Base-by-base conservation (phyloP, 2,888 invertebrate species). In the Scelioninae gen. 2 region DNA sequence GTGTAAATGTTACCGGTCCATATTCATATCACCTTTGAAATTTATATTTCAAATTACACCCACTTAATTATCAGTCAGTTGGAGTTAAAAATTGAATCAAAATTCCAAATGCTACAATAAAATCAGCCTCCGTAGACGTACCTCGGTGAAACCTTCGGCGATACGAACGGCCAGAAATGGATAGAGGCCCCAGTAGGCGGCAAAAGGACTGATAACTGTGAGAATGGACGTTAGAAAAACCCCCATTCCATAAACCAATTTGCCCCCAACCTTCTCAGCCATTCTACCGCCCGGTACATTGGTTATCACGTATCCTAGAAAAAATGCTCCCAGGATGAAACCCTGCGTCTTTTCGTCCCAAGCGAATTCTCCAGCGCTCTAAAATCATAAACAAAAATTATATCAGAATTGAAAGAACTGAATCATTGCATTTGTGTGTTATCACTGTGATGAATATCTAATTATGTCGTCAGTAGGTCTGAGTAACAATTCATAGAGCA, bases 191-290 rank as follows among this genome's bases (percentile, higher is more conserved):
- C 87, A 87, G 60, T 87, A 85, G 0, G 96, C 96, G 0, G 95
- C 94, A 67, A 94, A 87, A 0, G 96, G 96, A 70, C 94, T 95
- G 11, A 95, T 85, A 15, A 96, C 87, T 0, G 96, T 96, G 77
- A 96, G 92, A 60, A 96, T 83, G 4, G 95, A 93, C 2, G 95
- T 94, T 43, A 95, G 87, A 46, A 96, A 87, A 0, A 95, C 92
- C 3, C 95, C 95, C 28, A 94, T 84, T 11, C 95, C 95, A 82
- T 93, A 95, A 2, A 96, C 90, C 73, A 92, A 87, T 87, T 96
- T 96, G n/a, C 96, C 96, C 31, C 97, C 97, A 83, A 92, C 90
- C 77, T 92, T 88, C 86, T 95, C 95, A 0, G 97, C 95, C 87
- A 96, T 88, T 78, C 94, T 88, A 0, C 94, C 94, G 35, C 94